A percentile compares a stretch with the other conserved stretches of the same genome.
Conservation (phyloP, 2,888 invertebrate genomes). For the Nemurella pictetii region DNA sequence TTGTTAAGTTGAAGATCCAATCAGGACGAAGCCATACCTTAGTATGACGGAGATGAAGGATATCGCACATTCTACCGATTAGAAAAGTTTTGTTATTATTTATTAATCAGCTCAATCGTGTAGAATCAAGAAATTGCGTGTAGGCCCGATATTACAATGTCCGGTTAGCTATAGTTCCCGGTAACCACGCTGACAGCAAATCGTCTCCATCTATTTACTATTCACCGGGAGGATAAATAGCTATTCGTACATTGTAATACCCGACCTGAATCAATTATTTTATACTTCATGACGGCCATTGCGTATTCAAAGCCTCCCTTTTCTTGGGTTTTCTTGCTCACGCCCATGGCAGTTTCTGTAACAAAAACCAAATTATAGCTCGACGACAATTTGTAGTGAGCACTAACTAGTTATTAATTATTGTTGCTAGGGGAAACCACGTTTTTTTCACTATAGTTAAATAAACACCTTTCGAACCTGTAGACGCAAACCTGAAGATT, state of each 20-base stretch:
- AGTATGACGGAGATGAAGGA: conserved; percentile 78
- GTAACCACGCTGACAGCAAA: too few species aligned
- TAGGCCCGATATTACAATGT: too few species aligned
- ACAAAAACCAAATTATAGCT: conserved; percentile 36
- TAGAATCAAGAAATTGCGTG: too few species aligned
- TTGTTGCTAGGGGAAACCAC: neutral
- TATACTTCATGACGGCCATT: conserved; percentile 81
- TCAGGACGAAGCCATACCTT: conserved; percentile 79
- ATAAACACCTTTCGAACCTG: too few species aligned
- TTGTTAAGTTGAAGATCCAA: conserved; percentile 73
- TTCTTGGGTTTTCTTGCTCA: conserved; percentile 79
- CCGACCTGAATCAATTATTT: too few species aligned
- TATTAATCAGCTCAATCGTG: too few species aligned
- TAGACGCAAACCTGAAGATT: too few species aligned
- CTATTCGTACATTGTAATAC: too few species aligned
- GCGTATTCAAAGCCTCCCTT: conserved; percentile 83
- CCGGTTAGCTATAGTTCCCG: too few species aligned
- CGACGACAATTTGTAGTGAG: neutral
- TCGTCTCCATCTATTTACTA: too few species aligned
- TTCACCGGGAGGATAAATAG: too few species aligned
- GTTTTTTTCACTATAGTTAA: too few species aligned
- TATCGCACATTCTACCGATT: conserved; percentile 71
- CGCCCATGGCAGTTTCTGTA: conserved; percentile 85
- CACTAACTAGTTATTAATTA: neutral
- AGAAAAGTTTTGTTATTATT: neutral